Evolutionary conservation across 2,888 invertebrate species (phyloP).

Genomic region (Cyrtodaria siliqua): DNA sequence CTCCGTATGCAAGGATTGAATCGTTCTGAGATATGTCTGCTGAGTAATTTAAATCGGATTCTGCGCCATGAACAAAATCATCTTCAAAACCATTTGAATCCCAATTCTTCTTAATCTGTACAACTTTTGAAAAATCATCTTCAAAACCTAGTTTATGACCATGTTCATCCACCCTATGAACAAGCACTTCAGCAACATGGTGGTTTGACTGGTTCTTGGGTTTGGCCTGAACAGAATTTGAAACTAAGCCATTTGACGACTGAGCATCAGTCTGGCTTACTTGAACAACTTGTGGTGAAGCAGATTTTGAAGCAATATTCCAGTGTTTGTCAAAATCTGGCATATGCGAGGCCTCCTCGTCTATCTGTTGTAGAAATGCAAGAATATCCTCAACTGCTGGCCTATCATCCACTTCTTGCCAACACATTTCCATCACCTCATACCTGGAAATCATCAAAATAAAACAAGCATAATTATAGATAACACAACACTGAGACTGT

Average conservation of each 20-base stretch:
- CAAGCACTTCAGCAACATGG: constrained; percentile 60
- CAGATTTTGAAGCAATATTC: constrained; percentile 5
- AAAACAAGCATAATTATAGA: too few relatives aligned
- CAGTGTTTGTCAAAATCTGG: constrained; percentile 12
- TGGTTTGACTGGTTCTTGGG: constrained; percentile 47
- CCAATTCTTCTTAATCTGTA: constrained; percentile 42
- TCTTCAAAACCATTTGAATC: constrained; percentile 54
- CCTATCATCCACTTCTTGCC: constrained; percentile 87
- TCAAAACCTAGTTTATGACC: constrained; percentile 48
- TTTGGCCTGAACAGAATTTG: constrained; percentile 59
- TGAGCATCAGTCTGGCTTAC: constrained; percentile 39
- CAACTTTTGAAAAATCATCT: constrained; percentile 51
- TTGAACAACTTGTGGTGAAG: constrained; percentile 29
- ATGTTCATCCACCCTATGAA: constrained; percentile 51
- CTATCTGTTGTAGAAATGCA: constrained; percentile 86
- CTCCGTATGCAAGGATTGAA: constrained; percentile 62
- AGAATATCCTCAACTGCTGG: constrained; percentile 87
- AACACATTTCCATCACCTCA: constrained; percentile 91
- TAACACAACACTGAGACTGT: too few relatives aligned
- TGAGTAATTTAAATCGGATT: constrained; percentile 26
- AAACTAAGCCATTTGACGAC: constrained; percentile 37
- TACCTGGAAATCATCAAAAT: too few relatives aligned
- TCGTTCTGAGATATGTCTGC: constrained; percentile 58
- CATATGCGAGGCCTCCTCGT: constrained; percentile 86
- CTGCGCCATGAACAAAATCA: constrained; percentile 46